Evolutionary conservation across 1,140 invertebrate species (phyloP).

Genomic region (Sycophaga agraensis): DNA sequence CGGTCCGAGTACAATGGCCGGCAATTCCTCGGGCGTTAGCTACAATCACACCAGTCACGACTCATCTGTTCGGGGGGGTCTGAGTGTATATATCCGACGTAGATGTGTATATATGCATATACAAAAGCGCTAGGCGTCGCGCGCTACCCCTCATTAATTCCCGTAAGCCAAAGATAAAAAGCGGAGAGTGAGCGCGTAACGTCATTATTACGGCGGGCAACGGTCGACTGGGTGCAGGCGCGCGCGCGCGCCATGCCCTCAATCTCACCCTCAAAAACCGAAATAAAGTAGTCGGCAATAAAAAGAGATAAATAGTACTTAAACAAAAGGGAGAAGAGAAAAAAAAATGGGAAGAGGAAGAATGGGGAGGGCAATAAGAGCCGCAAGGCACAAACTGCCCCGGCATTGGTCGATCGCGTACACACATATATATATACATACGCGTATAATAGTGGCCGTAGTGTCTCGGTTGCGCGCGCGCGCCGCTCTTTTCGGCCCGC

Average conservation of each 20-base stretch:
- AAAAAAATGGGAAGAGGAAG: slow-evolving; percentile 4
- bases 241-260: too few relatives aligned
- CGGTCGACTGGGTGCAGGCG: background rate
- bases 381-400: background rate
- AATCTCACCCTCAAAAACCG: slow-evolving; percentile 14
- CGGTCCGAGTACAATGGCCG: too few relatives aligned
- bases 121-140: background rate
- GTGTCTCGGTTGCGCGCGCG: too few relatives aligned
- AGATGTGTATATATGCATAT: too few relatives aligned
- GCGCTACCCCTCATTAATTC: slow-evolving; percentile 17
- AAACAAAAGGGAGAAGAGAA: slow-evolving; percentile 2
- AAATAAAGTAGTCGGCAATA: slow-evolving; percentile 28
- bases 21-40: too few relatives aligned
- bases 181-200: background rate
- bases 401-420: too few relatives aligned
- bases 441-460: too few relatives aligned
- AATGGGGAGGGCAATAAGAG: slow-evolving; percentile 22
- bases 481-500: too few relatives aligned
- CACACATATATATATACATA: too few relatives aligned
- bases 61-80: background rate
- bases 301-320: slow-evolving; percentile 29
- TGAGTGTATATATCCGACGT: background rate
- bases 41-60: background rate
- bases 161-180: background rate
- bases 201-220: slow-evolving; percentile 4